These are phyloP conservation scores for Serinus canaria DNA, from an alignment of 2,113 vertebrate genomes.

Conservation along the genomic window DNA sequence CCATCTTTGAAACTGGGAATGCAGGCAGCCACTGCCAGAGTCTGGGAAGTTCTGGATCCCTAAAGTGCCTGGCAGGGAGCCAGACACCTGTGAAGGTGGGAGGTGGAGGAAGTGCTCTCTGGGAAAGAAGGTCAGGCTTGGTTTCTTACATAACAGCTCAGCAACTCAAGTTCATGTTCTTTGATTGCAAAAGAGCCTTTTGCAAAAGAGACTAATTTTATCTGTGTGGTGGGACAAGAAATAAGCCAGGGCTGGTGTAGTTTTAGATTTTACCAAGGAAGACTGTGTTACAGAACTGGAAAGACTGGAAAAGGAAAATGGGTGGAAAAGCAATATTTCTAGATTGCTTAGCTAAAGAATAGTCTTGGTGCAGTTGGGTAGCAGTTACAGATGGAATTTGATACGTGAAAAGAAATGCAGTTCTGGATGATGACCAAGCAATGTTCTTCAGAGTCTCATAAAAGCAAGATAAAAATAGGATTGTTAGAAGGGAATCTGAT, in stretches of 20 bases:
- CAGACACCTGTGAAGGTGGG: background rate
- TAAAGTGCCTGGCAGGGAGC: background rate
- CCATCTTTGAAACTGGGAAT: background rate
- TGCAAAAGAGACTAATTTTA: background rate
- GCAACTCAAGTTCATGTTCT: background rate
- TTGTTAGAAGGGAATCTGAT: background rate
- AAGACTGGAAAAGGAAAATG: background rate
- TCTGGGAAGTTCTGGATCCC: background rate
- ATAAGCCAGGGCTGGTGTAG: background rate
- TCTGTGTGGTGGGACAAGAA: background rate
- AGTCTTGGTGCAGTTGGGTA: background rate
- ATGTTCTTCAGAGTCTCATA: background rate
- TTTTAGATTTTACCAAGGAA: background rate
- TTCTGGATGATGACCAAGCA: conserved; percentile 5
- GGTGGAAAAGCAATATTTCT: background rate
- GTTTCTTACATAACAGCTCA: background rate
- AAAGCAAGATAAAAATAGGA: conserved; percentile 9
- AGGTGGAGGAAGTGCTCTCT: background rate
- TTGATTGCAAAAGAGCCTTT: background rate
- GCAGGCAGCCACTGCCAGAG: background rate
- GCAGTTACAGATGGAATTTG: background rate
- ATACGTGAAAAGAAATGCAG: background rate
- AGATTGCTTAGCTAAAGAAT: background rate
- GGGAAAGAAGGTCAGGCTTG: background rate
- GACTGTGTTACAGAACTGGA: background rate